These are phyloP conservation scores for Liasis olivaceus DNA, from an alignment of 2,797 vertebrate genomes.

Conservation along the genomic window DNA sequence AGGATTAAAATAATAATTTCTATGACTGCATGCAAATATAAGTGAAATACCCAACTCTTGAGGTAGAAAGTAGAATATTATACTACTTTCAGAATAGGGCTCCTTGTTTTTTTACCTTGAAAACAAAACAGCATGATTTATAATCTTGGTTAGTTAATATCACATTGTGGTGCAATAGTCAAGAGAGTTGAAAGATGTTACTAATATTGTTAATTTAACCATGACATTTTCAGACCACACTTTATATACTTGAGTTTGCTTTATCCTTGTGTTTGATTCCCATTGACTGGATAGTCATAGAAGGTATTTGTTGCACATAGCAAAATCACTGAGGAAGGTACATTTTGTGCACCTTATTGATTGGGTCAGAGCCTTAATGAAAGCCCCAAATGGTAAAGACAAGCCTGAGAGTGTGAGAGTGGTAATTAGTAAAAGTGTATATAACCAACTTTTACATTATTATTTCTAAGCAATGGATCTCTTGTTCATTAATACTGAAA, in stretches of 20 bases:
- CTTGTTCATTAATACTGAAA: background rate
- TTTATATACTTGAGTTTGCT: background rate
- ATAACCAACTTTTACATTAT: background rate
- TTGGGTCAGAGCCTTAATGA: background rate
- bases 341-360: background rate
- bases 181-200: background rate
- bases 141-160: background rate
- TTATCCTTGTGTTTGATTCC: background rate
- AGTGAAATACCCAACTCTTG: background rate
- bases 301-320: background rate
- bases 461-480: background rate
- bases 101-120: background rate
- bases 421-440: background rate
- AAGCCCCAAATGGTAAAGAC: background rate
- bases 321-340: background rate
- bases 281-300: background rate
- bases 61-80: background rate
- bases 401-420: background rate
- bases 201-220: background rate
- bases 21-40: background rate
- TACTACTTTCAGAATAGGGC: background rate
- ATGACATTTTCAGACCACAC: background rate
- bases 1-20: background rate
- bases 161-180: background rate
- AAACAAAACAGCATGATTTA: background rate